A percentile compares a stretch with the other conserved stretches of the same genome.
phyloP scores from a whole-genome alignment of 2,797 vertebrate genomes.

The Fistularia tabacaria region DNA sequence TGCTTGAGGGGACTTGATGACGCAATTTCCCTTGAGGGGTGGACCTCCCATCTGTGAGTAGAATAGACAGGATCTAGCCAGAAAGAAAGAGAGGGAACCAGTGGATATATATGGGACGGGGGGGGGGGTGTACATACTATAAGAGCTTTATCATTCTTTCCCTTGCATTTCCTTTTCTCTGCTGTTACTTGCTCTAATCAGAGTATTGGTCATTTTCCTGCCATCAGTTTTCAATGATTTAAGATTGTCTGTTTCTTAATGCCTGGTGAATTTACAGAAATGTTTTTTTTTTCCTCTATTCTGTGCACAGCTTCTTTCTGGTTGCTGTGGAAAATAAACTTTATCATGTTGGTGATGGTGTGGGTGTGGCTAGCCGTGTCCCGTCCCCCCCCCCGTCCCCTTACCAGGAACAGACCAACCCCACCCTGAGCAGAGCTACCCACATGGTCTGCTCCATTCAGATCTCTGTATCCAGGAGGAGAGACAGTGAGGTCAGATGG shows the following conservation, averaged over 20 bases:
- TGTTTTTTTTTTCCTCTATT: background rate
- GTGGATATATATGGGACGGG: slow-evolving; percentile 24
- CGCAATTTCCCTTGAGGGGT: slow-evolving; percentile 56
- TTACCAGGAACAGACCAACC: slow-evolving; percentile 21
- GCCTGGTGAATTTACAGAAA: too few species aligned
- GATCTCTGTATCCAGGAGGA: slow-evolving; percentile 17
- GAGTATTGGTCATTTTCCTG: background rate
- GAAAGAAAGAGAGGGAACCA: slow-evolving; percentile 19
- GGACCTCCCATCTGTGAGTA: slow-evolving; percentile 67
- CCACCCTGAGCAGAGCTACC: slow-evolving; percentile 18
- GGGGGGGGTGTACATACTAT: background rate
- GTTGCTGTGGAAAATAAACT: slow-evolving; percentile 26
- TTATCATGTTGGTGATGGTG: slow-evolving; percentile 4
- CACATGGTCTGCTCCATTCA: slow-evolving; percentile 11
- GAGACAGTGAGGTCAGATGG: slow-evolving; percentile 60
- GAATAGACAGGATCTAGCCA: slow-evolving; percentile 40
- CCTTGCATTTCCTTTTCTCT: too few species aligned
- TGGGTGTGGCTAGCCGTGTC: slow-evolving; percentile 50
- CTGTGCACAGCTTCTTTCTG: slow-evolving; percentile 10
- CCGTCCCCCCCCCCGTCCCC: slow-evolving; percentile 7
- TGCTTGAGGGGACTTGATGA: slow-evolving; percentile 65
- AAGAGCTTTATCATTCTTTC: too few species aligned
- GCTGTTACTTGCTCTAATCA: too few species aligned
- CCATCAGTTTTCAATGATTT: background rate
- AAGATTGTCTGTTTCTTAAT: too few species aligned